Conservation (phyloP, 1,140 invertebrate species). For the Calephelis virginiensis region DNA sequence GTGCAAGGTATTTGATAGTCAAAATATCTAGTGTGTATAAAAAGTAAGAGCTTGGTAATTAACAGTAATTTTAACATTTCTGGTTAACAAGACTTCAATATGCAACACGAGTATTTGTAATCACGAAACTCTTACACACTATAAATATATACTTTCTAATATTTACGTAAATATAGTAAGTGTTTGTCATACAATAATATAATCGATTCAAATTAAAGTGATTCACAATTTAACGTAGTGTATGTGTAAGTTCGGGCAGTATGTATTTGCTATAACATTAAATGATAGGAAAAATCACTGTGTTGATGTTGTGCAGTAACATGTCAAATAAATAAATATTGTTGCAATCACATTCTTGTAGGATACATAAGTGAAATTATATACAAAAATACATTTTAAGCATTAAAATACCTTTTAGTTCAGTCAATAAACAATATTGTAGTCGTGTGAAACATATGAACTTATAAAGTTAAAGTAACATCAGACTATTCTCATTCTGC, state of each 20-base stretch:
- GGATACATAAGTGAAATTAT: too few species aligned
- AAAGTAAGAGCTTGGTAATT: not conserved
- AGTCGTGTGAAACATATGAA: not conserved
- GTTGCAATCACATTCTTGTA: slow-evolving; percentile 1
- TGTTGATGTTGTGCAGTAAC: not conserved
- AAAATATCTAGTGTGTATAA: not conserved
- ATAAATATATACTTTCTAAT: not conserved
- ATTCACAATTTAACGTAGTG: too few species aligned
- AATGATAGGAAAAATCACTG: not conserved
- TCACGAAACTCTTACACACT: slow-evolving; percentile 5
- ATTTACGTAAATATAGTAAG: not conserved
- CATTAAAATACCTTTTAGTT: not conserved
- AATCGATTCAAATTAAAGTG: too few species aligned
- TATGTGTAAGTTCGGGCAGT: not conserved
- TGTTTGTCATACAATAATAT: not conserved
- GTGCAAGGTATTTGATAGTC: slow-evolving; percentile 38
- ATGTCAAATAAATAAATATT: not conserved
- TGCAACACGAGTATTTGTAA: not conserved
- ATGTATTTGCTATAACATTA: not conserved
- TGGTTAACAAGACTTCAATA: not conserved
- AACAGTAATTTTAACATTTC: too few species aligned
- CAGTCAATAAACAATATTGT: not conserved
- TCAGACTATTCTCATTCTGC: not conserved
- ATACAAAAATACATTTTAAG: not conserved
- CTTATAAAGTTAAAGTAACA: not conserved